phyloP scores from a whole-genome alignment of 2,888 invertebrate genomes.

The Drosophila picticornis region DNA sequence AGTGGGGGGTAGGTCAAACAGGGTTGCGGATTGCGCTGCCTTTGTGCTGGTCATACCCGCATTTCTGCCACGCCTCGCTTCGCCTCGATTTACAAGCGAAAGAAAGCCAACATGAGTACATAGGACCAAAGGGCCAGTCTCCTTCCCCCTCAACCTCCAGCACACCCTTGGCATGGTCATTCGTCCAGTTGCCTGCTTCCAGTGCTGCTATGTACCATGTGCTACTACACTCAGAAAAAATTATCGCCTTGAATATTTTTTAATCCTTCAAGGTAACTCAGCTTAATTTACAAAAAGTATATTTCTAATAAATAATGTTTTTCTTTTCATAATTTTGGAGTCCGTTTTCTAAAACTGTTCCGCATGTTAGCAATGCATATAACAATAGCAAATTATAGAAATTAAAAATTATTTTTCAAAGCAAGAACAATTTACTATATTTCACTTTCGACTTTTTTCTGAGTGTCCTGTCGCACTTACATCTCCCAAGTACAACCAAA shows the following conservation, averaged over 20 bases:
- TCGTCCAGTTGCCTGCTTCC: conserved; percentile 46
- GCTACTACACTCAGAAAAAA: background rate
- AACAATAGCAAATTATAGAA: background rate
- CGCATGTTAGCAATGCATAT: background rate
- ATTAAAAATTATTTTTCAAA: background rate
- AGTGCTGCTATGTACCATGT: conserved; percentile 1
- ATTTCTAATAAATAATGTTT: background rate
- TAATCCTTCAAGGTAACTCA: background rate
- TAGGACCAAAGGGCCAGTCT: conserved; percentile 1
- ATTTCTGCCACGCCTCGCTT: conserved; percentile 14
- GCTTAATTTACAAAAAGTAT: background rate
- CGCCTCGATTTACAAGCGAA: conserved; percentile 21
- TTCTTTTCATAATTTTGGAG: background rate
- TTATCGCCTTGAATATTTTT: too few species aligned
- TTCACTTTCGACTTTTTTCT: background rate
- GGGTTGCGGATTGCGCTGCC: conserved; percentile 16
- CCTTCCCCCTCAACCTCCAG: background rate
- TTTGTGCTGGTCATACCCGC: conserved; percentile 40
- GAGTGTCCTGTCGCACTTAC: conserved; percentile 27
- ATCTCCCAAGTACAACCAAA: conserved; percentile 1
- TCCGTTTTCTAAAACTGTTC: background rate
- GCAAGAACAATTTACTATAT: background rate
- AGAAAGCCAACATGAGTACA: conserved; percentile 40
- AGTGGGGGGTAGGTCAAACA: background rate
- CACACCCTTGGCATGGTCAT: conserved; percentile 69